Conservation (phyloP, 2,113 vertebrate genomes). For the Percina caprodes region DNA sequence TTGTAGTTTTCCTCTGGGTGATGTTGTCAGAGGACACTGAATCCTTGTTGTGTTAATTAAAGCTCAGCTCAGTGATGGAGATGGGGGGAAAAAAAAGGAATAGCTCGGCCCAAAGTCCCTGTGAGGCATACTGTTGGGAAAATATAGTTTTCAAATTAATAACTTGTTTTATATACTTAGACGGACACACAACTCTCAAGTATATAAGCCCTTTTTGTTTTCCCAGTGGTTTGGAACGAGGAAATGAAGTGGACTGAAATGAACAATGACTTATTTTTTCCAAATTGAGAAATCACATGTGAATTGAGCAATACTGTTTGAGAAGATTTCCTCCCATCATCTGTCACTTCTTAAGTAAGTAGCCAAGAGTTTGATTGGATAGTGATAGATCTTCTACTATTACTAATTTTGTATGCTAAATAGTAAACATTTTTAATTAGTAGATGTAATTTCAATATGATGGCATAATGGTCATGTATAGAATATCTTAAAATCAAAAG, state of each 20-base stretch:
- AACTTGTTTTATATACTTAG: conserved; percentile 67
- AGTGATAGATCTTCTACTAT: not conserved
- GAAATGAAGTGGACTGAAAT: conserved; percentile 31
- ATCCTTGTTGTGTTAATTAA: conserved; percentile 82
- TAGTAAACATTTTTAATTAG: not conserved
- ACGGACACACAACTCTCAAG: conserved; percentile 47
- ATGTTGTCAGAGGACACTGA: conserved; percentile 73
- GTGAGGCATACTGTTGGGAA: conserved; percentile 59
- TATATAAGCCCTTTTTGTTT: conserved; percentile 13
- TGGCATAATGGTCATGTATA: not conserved
- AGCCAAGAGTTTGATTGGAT: not conserved
- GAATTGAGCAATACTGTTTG: not conserved
- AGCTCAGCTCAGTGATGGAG: conserved; percentile 62
- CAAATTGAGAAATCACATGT: conserved; percentile 20
- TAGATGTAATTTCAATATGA: not conserved
- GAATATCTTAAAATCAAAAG: not conserved
- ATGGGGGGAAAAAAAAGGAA: conserved; percentile 15
- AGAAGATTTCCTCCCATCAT: not conserved
- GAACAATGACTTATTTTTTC: conserved; percentile 8
- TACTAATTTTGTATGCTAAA: not conserved
- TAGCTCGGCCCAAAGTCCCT: conserved; percentile 40
- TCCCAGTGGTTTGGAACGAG: conserved; percentile 34
- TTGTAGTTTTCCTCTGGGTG: conserved; percentile 72
- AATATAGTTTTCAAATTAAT: conserved; percentile 73
- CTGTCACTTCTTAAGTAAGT: not conserved